Conservation (phyloP, 2,113 vertebrate species). For the Eclectus roratus region DNA sequence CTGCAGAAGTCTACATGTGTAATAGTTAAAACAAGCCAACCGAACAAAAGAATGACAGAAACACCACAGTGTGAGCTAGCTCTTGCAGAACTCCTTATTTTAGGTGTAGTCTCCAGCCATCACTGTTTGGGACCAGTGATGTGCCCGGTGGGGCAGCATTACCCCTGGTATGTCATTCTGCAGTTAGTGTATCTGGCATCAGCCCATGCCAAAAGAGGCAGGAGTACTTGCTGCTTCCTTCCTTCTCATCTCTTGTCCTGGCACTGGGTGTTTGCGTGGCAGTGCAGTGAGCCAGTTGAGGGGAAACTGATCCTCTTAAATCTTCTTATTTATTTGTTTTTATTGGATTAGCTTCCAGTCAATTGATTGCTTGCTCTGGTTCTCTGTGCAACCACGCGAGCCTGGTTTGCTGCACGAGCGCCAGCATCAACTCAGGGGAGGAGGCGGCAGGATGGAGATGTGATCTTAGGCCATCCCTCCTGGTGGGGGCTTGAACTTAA, state of each 20-base stretch:
- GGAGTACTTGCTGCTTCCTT: neutral
- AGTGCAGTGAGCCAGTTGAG: neutral
- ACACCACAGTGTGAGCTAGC: neutral
- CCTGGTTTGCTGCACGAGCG: neutral
- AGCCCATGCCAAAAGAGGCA: neutral
- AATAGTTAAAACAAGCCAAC: neutral
- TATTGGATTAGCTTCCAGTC: constrained; percentile 8
- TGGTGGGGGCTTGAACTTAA: neutral
- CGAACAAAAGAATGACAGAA: neutral
- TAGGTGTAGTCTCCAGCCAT: neutral
- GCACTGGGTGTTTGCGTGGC: rapidly evolving
- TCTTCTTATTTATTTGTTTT: constrained; percentile 41
- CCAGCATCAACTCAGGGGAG: neutral
- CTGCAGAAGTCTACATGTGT: neutral
- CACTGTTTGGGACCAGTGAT: neutral
- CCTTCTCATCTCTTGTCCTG: neutral
- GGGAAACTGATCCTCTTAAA: neutral
- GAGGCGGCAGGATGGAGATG: neutral
- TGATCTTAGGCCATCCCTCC: neutral
- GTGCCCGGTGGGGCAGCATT: neutral
- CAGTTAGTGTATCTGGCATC: neutral
- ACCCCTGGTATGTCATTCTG: neutral
- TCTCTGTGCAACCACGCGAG: neutral
- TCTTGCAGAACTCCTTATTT: neutral
- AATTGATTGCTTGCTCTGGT: neutral